A percentile compares a stretch with the other conserved stretches of the same genome.
These are phyloP conservation scores for Macroglossus sobrinus DNA, from an alignment of 2,113 vertebrate species.

Conservation along the genomic window DNA sequence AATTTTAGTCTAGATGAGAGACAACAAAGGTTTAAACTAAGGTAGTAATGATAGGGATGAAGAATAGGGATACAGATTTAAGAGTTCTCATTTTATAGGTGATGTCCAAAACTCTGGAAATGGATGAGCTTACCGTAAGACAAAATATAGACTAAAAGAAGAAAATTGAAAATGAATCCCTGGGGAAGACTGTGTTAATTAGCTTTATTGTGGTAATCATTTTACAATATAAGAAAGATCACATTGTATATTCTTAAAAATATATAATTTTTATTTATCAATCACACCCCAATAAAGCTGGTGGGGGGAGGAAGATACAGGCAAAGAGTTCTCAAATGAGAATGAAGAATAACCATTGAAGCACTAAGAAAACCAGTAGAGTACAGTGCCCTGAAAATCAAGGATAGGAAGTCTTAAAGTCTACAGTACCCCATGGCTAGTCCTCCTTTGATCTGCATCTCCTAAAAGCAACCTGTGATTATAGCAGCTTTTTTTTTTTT, in stretches of 20 bases:
- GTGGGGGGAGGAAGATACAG: not conserved
- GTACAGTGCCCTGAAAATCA: not conserved
- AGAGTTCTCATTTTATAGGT: not conserved
- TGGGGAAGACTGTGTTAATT: not conserved
- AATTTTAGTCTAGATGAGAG: not conserved
- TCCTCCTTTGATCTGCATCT: not conserved
- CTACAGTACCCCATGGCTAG: not conserved
- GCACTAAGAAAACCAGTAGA: not conserved
- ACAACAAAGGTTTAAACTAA: not conserved
- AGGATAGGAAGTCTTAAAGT: not conserved
- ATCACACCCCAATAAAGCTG: not conserved
- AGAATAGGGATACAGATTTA: not conserved
- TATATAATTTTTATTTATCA: not conserved
- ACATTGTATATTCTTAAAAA: not conserved
- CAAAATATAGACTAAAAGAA: not conserved
- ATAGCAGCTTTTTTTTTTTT: constrained; percentile 20
- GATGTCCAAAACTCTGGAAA: not conserved
- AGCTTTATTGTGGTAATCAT: not conserved
- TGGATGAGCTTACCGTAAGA: not conserved
- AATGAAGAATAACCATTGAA: not conserved
- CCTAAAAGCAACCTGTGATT: not conserved
- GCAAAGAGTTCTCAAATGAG: not conserved
- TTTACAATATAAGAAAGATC: not conserved
- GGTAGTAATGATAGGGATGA: not conserved
- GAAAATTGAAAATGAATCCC: not conserved